Evolutionary conservation across 2,888 invertebrate species (phyloP).

Genomic region (Nomada goodeniana): DNA sequence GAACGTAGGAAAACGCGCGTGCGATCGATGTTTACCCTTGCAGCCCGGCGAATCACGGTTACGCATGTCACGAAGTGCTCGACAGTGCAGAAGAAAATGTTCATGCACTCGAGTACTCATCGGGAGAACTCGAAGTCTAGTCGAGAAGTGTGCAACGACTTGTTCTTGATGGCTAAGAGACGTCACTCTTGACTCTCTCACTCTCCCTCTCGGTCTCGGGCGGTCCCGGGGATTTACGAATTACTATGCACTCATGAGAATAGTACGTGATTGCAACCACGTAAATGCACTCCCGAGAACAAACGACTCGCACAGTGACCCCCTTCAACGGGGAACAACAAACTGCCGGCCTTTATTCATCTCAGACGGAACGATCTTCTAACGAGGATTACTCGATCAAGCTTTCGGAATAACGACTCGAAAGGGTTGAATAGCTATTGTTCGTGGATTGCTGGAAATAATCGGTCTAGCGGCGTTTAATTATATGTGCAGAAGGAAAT

Average conservation of each 20-base stretch:
- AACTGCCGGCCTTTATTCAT: constrained; percentile 70
- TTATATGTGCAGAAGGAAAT: neutral
- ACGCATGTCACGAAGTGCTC: constrained; percentile 37
- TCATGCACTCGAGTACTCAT: constrained; percentile 53
- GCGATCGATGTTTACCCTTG: constrained; percentile 57
- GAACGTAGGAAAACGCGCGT: constrained; percentile 38
- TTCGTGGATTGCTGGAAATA: neutral
- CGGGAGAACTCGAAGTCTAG: constrained; percentile 65
- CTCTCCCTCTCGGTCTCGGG: constrained; percentile 37
- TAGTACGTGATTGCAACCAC: constrained; percentile 59
- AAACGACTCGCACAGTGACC: constrained; percentile 24
- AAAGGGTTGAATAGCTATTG: constrained; percentile 35
- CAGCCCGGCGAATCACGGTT: constrained; percentile 48
- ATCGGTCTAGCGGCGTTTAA: neutral
- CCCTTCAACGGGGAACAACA: constrained; percentile 59
- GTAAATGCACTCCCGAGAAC: constrained; percentile 67
- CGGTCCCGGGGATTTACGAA: constrained; percentile 70
- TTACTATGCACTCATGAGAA: constrained; percentile 71
- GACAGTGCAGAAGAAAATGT: constrained; percentile 51
- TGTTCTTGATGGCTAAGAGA: constrained; percentile 73
- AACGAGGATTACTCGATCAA: constrained; percentile 44
- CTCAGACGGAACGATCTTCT: constrained; percentile 56
- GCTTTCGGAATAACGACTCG: constrained; percentile 6
- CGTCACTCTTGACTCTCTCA: constrained; percentile 31
- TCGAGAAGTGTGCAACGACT: constrained; percentile 58